Conservation (phyloP, 2,113 vertebrate genomes). For the Setophaga petechia region DNA sequence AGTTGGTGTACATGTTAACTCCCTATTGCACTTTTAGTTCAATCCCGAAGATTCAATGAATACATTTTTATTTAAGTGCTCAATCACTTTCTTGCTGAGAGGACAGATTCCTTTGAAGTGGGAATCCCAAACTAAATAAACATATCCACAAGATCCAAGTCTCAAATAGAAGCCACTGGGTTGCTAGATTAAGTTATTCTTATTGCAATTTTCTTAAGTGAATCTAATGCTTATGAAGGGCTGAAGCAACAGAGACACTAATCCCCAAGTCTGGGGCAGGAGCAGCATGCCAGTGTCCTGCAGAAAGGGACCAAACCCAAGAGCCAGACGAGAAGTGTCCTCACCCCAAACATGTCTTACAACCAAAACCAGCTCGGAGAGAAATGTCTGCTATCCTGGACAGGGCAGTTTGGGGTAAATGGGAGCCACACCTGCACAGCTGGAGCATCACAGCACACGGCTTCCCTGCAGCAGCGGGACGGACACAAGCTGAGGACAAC, state of each 20-base stretch:
- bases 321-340: not conserved
- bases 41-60: conserved; percentile 38
- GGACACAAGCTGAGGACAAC: not conserved
- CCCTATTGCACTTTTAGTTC: not conserved
- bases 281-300: not conserved
- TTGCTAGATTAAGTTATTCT: conserved; percentile 38
- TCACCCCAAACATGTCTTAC: not conserved
- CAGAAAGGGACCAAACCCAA: not conserved
- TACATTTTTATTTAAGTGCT: conserved; percentile 41
- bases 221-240: not conserved
- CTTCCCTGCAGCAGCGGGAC: not conserved
- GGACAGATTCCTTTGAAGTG: conserved; percentile 48
- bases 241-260: not conserved
- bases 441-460: fast-evolving
- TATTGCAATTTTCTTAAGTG: conserved; percentile 33
- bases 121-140: conserved; percentile 36
- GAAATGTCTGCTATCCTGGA: not conserved
- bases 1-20: not conserved
- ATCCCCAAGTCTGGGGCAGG: not conserved
- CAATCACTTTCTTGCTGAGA: conserved; percentile 48
- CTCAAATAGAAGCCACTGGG: conserved; percentile 9
- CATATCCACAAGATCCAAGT: conserved; percentile 32
- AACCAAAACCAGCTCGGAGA: not conserved
- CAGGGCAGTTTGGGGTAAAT: not conserved
- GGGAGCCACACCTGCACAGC: not conserved